Percentiles rank a stretch among this genome's conserved stretches.
Conservation (phyloP, 2,113 vertebrate species). For the Genyomyrus donnyi region DNA sequence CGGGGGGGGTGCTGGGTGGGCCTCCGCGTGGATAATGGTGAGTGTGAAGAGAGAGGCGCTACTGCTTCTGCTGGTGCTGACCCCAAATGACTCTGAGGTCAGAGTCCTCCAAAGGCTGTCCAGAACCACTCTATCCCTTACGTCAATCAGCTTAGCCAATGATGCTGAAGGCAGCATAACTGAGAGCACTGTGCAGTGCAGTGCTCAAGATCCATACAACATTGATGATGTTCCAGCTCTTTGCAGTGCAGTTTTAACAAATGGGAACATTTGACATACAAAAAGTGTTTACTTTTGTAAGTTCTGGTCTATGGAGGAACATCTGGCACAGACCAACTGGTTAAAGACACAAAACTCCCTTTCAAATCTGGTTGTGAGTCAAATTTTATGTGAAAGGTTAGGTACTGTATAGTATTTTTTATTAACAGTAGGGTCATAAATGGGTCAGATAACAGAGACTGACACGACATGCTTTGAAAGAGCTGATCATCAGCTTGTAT, state of each 20-base stretch:
- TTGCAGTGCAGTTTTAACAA: slow-evolving; percentile 6
- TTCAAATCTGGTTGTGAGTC: neutral
- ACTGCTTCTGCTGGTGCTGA: slow-evolving; percentile 3
- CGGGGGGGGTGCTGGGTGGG: slow-evolving; percentile 16
- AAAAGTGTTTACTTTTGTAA: neutral
- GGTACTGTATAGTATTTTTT: neutral
- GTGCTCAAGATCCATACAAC: neutral
- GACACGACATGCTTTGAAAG: neutral
- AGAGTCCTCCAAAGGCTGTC: neutral
- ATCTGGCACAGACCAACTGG: neutral
- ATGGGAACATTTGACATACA: neutral
- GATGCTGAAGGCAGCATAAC: neutral
- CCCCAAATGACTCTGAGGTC: neutral
- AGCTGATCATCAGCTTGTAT: neutral
- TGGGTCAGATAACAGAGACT: neutral
- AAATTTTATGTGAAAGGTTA: neutral
- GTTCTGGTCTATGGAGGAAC: neutral
- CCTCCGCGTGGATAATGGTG: neutral
- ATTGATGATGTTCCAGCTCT: slow-evolving; percentile 10
- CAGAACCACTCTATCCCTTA: neutral
- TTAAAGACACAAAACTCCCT: neutral
- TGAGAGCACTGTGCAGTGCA: neutral
- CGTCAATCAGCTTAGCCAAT: neutral
- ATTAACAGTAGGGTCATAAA: neutral
- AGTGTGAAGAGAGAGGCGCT: neutral